A percentile compares a stretch with the other conserved stretches of the same genome.
phyloP scores from a whole-genome alignment of 1,140 invertebrate genomes.

The Chlorops oryzae region DNA sequence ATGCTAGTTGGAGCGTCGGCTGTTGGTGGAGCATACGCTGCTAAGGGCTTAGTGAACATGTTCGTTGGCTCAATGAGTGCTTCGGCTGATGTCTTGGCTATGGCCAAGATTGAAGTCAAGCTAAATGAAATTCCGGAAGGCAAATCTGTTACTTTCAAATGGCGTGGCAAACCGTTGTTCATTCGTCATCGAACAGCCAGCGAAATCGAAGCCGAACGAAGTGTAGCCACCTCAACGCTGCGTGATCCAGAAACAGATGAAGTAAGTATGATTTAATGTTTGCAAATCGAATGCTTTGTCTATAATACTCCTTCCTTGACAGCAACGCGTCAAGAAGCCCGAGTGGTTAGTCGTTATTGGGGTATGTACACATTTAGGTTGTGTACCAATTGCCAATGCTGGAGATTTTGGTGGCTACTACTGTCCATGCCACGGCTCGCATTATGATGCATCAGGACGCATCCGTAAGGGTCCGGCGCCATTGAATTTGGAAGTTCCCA shows the following conservation, averaged over 20 bases:
- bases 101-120: slow-evolving; percentile 91
- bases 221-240: slow-evolving; percentile 51
- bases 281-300: neutral
- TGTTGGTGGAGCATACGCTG: slow-evolving; percentile 61
- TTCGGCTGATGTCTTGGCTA: slow-evolving; percentile 81
- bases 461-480: slow-evolving; percentile 77
- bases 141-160: slow-evolving; percentile 87
- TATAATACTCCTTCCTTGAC: slow-evolving; percentile 4
- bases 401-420: slow-evolving; percentile 77
- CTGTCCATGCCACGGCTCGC: slow-evolving; percentile 89
- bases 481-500: slow-evolving; percentile 73
- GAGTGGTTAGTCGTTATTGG: slow-evolving; percentile 80
- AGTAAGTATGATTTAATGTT: slow-evolving; percentile 22
- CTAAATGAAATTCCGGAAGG: slow-evolving; percentile 78
- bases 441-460: slow-evolving; percentile 72
- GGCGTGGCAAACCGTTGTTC: slow-evolving; percentile 84
- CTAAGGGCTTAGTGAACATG: slow-evolving; percentile 67
- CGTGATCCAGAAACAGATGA: slow-evolving; percentile 71
- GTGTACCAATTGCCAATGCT: slow-evolving; percentile 73
- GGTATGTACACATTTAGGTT: slow-evolving; percentile 87
- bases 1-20: slow-evolving; percentile 63
- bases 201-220: slow-evolving; percentile 64
- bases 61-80: slow-evolving; percentile 70
- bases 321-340: slow-evolving; percentile 57
- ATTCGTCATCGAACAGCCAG: slow-evolving; percentile 64